A percentile compares a stretch with the other conserved stretches of the same genome.
Evolutionary conservation across 2,888 invertebrate genomes (phyloP).

Genomic region (Idaea biselata): DNA sequence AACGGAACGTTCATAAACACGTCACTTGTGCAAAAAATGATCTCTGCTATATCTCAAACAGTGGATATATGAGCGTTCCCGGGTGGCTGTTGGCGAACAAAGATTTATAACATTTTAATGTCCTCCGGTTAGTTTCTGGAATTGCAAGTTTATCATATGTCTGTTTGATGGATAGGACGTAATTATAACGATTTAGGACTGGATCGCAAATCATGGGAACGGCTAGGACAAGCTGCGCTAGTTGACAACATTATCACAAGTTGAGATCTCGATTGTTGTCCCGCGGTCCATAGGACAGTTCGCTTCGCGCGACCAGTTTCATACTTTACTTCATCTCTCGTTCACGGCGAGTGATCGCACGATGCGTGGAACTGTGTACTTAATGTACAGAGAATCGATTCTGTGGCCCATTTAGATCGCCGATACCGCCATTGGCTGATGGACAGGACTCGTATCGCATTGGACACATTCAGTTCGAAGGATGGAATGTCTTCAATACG

Average conservation of each 20-base stretch:
- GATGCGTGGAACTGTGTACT: conserved; percentile 59
- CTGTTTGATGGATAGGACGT: conserved; percentile 73
- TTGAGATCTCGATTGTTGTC: conserved; percentile 74
- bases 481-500: conserved; percentile 54
- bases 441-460: conserved; percentile 56
- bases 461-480: conserved; percentile 50
- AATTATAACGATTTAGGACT: conserved; percentile 76
- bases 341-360: conserved; percentile 60
- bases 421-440: conserved; percentile 66
- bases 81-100: conserved; percentile 36
- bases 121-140: conserved; percentile 52
- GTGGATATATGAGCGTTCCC: conserved; percentile 32
- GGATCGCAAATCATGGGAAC: conserved; percentile 78
- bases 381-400: conserved; percentile 62
- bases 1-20: conserved; percentile 71
- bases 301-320: conserved; percentile 53
- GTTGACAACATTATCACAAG: conserved; percentile 71
- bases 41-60: conserved; percentile 72
- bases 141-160: conserved; percentile 67
- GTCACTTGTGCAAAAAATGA: conserved; percentile 70
- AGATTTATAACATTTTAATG: conserved; percentile 59
- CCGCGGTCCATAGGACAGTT: conserved; percentile 49
- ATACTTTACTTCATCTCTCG: conserved; percentile 70
- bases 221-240: conserved; percentile 67
- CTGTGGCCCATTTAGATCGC: conserved; percentile 72